Conservation (phyloP, 2,797 vertebrate species). For the Telmatherina bonti region DNA sequence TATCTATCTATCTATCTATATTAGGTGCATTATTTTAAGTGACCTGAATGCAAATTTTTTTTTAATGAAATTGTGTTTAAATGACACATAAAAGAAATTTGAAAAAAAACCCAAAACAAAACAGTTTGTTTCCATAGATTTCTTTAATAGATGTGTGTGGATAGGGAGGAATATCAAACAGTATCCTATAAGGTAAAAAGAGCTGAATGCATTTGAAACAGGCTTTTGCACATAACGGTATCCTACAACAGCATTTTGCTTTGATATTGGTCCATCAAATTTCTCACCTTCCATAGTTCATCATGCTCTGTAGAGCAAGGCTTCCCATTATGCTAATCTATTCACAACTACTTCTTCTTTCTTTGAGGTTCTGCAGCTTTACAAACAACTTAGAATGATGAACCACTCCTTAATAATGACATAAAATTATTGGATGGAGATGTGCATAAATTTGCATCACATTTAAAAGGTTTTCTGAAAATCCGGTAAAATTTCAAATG, state of each 20-base stretch:
- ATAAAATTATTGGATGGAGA: neutral
- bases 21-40: slow-evolving; percentile 30
- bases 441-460: neutral
- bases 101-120: neutral
- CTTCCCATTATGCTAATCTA: neutral
- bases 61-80: neutral
- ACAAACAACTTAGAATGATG: neutral
- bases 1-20: slow-evolving; percentile 18
- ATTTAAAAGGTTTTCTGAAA: neutral
- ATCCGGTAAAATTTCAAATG: neutral
- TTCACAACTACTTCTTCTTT: neutral
- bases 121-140: too few species aligned
- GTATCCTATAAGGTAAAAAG: neutral
- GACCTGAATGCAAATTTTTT: slow-evolving; percentile 38
- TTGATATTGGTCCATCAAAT: neutral
- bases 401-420: neutral
- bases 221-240: neutral
- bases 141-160: neutral
- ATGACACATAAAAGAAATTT: neutral
- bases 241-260: neutral
- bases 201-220: neutral
- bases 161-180: neutral
- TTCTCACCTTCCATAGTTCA: neutral
- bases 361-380: neutral
- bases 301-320: neutral